Conservation (phyloP, 2,797 vertebrate genomes). For the Acanthiza pusilla region DNA sequence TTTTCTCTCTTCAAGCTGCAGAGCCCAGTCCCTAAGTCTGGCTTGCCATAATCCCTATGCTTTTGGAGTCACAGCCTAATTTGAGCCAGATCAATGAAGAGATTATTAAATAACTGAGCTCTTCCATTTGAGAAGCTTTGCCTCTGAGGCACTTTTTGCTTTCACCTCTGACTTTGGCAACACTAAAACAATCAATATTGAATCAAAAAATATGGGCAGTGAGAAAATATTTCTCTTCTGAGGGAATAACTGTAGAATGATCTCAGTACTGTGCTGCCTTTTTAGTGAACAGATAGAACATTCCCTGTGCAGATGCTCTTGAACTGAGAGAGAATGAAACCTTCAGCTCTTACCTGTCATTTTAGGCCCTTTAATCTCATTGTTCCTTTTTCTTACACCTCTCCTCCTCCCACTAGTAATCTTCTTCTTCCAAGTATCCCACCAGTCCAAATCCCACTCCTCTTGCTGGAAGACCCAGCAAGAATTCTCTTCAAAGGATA, state of each 20-base stretch:
- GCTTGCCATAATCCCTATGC: not conserved
- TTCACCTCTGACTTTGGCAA: constrained; percentile 19
- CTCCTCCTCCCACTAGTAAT: not conserved
- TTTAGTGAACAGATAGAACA: not conserved
- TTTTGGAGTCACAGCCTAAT: not conserved
- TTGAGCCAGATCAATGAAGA: not conserved
- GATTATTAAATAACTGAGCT: constrained; percentile 27
- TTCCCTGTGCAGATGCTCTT: not conserved
- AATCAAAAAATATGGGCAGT: not conserved
- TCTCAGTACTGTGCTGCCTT: not conserved
- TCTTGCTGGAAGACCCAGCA: not conserved
- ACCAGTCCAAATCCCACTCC: not conserved
- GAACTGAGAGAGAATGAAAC: not conserved
- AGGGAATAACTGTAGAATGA: not conserved
- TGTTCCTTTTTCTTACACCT: not conserved
- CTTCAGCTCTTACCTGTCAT: not conserved
- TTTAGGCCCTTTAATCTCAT: not conserved
- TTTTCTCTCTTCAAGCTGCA: not conserved
- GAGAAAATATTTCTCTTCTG: constrained; percentile 7
- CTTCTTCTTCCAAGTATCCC: not conserved
- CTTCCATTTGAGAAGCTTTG: not conserved
- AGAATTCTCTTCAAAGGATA: not conserved
- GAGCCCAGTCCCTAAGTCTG: not conserved
- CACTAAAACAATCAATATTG: constrained; percentile 7
- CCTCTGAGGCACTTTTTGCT: not conserved